Conservation (phyloP, 2,113 vertebrate species). For the Hystrix brachyura region DNA sequence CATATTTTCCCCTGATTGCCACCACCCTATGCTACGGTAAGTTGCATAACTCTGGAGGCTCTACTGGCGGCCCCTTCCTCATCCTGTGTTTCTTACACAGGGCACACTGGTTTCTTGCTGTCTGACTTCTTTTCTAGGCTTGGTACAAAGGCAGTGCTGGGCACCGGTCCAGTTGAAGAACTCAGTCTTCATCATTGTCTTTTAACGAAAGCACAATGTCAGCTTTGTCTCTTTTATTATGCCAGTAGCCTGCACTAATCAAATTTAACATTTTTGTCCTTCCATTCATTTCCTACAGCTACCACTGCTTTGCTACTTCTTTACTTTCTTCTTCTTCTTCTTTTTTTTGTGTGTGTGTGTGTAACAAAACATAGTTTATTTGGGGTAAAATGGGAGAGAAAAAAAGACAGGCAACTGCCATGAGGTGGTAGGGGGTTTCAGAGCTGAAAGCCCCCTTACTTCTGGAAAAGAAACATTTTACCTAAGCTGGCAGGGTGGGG, state of each 20-base stretch:
- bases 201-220: slow-evolving; percentile 72
- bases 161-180: slow-evolving; percentile 55
- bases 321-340: slow-evolving; percentile 11
- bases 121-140: slow-evolving; percentile 53
- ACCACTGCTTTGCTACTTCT: slow-evolving; percentile 39
- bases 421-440: too few species aligned
- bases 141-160: slow-evolving; percentile 54
- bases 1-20: not conserved
- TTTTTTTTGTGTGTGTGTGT: too few species aligned
- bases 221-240: slow-evolving; percentile 72
- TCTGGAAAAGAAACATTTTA: slow-evolving; percentile 44
- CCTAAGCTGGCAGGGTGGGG: not conserved
- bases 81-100: not conserved
- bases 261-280: slow-evolving; percentile 76
- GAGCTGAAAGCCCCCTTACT: not conserved
- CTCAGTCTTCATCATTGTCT: slow-evolving; percentile 60
- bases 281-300: slow-evolving; percentile 57
- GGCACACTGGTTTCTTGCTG: slow-evolving; percentile 37
- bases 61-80: slow-evolving; percentile 27
- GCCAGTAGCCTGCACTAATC: slow-evolving; percentile 54
- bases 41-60: not conserved
- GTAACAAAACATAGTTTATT: too few species aligned
- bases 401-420: too few species aligned
- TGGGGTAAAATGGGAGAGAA: too few species aligned
- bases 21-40: not conserved